Percentiles rank a stretch among this genome's conserved stretches.
Conservation (phyloP, 2,888 invertebrate genomes). For the Heliothis peltigera region DNA sequence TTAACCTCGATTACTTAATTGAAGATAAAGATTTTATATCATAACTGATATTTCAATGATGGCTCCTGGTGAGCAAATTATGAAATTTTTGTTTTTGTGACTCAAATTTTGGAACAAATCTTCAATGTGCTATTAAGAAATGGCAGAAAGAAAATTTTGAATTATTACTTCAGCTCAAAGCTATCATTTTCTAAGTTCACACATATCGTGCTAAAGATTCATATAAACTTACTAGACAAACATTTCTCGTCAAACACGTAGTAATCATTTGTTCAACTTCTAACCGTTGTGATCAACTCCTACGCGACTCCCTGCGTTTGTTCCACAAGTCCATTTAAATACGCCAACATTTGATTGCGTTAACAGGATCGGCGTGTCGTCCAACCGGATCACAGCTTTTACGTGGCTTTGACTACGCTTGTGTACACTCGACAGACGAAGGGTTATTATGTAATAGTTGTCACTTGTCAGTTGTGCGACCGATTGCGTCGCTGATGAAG, state of each 20-base stretch:
- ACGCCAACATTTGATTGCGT: constrained; percentile 57
- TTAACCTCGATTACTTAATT: constrained; percentile 41
- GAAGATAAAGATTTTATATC: not conserved
- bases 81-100: too few species aligned
- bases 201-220: constrained; percentile 20
- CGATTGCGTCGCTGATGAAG: constrained; percentile 37
- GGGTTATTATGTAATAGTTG: constrained; percentile 53
- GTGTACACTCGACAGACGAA: constrained; percentile 27
- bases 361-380: constrained; percentile 53
- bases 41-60: not conserved
- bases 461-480: constrained; percentile 42
- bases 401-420: constrained; percentile 48
- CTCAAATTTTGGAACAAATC: too few species aligned
- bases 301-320: constrained; percentile 39
- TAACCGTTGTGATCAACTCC: constrained; percentile 40
- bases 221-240: constrained; percentile 29
- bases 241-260: constrained; percentile 23
- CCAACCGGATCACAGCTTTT: constrained; percentile 54
- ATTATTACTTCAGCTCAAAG: not conserved
- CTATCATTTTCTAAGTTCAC: constrained; percentile 27
- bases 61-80: too few species aligned
- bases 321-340: constrained; percentile 47
- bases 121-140: too few species aligned
- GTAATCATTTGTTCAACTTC: constrained; percentile 40
- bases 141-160: too few species aligned